A percentile compares a stretch with the other conserved stretches of the same genome.
phyloP scores from a whole-genome alignment of 2,113 vertebrate genomes.

The Ia io region DNA sequence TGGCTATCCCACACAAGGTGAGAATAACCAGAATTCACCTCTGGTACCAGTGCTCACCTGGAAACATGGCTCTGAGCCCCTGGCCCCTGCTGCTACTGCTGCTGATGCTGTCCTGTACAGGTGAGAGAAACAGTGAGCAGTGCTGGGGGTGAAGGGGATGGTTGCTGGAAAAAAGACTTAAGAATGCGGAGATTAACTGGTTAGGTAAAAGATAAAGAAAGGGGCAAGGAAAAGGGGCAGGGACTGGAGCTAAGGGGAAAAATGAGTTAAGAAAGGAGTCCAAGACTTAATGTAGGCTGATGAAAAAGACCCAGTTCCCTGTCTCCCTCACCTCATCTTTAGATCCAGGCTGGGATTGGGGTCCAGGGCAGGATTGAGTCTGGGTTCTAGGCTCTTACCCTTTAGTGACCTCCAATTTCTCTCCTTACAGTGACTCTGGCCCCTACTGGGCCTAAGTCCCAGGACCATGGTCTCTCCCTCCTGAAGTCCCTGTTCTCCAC shows the following conservation, averaged over 20 bases:
- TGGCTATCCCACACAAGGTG: conserved; percentile 43
- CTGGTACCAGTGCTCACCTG: not conserved
- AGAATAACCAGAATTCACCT: conserved; percentile 34
- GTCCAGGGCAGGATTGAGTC: not conserved
- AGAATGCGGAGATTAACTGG: not conserved
- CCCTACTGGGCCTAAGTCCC: conserved; percentile 5
- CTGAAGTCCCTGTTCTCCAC: conserved; percentile 67
- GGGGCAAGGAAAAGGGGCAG: not conserved
- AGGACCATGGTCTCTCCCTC: conserved; percentile 48
- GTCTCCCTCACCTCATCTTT: not conserved
- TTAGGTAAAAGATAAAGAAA: not conserved
- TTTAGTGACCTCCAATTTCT: conserved; percentile 37
- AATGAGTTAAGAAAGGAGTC: not conserved
- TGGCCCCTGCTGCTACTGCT: conserved; percentile 13
- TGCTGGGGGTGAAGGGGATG: not conserved
- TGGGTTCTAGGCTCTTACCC: not conserved
- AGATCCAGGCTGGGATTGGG: not conserved
- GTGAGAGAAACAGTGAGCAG: conserved; percentile 48
- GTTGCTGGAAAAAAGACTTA: not conserved
- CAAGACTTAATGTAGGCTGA: not conserved
- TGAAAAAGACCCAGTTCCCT: not conserved
- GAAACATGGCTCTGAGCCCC: conserved; percentile 67
- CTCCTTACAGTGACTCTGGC: conserved; percentile 52
- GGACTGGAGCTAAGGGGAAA: not conserved
- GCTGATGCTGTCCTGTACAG: conserved; percentile 44